Evolutionary conservation across 1,140 invertebrate genomes (phyloP).

Genomic region (Propsilocerus akamusi): DNA sequence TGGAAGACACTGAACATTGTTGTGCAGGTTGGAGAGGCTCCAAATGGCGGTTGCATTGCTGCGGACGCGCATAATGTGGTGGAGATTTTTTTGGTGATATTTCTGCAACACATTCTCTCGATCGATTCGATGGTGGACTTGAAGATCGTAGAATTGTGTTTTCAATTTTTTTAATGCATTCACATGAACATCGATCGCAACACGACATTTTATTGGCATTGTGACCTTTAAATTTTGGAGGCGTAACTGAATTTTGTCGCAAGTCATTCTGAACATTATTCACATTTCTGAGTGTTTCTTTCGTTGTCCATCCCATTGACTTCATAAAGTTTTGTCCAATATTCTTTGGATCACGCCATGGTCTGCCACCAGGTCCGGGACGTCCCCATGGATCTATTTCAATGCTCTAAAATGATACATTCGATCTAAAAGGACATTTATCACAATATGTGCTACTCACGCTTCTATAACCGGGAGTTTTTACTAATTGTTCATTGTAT

Average conservation of each 20-base stretch:
- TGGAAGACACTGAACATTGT: conserved; percentile 7
- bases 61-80: neutral
- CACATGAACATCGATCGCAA: conserved; percentile 8
- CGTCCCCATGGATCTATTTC: conserved; percentile 30
- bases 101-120: conserved; percentile 4
- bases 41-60: conserved; percentile 6
- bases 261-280: conserved; percentile 13
- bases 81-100: conserved; percentile 6
- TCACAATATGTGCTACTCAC: neutral
- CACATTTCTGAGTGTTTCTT: conserved; percentile 14
- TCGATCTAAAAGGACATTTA: neutral
- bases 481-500: conserved; percentile 8
- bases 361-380: conserved; percentile 34
- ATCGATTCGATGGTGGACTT: conserved; percentile 9
- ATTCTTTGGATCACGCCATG: conserved; percentile 36
- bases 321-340: conserved; percentile 37
- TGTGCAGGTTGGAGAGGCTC: conserved; percentile 10
- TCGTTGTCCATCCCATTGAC: conserved; percentile 31
- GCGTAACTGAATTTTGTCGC: conserved; percentile 21
- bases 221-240: conserved; percentile 18
- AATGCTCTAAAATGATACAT: neutral
- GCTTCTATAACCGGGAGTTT: conserved; percentile 12
- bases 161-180: conserved; percentile 3
- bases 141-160: neutral
- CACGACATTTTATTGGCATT: conserved; percentile 14